Percentiles rank a stretch among this genome's conserved stretches.
Conservation (phyloP, 2,888 invertebrate species). For the Apeira syringaria region DNA sequence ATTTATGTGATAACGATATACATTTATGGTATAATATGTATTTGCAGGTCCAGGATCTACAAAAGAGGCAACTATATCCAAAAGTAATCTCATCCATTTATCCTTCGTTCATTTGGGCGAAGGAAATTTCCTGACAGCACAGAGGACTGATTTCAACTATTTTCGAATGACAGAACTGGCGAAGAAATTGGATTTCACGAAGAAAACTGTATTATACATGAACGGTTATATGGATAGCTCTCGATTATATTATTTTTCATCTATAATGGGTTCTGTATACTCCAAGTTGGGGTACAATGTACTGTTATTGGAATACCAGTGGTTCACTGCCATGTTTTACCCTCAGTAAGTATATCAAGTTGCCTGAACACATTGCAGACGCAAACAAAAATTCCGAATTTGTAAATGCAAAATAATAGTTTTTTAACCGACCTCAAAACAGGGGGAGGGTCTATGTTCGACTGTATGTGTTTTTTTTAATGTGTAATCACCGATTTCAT, state of each 20-base stretch:
- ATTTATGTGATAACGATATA: no score
- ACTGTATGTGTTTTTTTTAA: no score
- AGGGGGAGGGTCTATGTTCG: no score
- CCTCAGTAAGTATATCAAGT: conserved; percentile 1
- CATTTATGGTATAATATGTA: no score
- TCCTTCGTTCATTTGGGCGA: background rate
- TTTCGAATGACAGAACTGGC: conserved; percentile 3
- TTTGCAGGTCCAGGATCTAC: background rate
- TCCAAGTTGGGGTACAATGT: background rate
- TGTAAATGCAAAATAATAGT: no score
- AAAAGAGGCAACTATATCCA: background rate
- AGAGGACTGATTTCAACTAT: background rate
- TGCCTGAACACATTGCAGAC: no score
- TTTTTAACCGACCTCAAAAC: no score
- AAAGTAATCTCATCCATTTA: background rate
- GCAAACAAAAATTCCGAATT: no score
- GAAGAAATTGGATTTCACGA: background rate
- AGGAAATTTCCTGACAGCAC: background rate
- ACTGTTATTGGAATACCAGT: background rate
- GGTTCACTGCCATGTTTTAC: background rate
- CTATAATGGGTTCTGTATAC: background rate
- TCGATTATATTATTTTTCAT: background rate
- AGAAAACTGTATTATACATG: conserved; percentile 4
- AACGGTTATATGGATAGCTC: conserved; percentile 4
- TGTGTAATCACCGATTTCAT: no score